phyloP scores from a whole-genome alignment of 2,888 invertebrate species.

The Hyppa rectilinea region DNA sequence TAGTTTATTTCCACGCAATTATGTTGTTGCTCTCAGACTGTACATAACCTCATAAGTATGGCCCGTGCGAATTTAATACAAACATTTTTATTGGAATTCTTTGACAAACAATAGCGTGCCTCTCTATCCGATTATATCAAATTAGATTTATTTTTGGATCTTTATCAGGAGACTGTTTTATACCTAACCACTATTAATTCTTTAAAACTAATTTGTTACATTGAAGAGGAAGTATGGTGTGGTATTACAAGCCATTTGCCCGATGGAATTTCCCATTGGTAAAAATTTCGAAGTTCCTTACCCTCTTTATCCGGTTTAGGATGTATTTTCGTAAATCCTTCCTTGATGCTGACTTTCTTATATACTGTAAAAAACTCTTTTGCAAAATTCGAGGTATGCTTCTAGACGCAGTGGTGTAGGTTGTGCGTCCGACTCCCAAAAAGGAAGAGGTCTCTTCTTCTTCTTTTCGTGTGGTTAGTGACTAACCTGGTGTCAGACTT shows the following conservation, averaged over 20 bases:
- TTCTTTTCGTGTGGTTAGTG: too few species aligned
- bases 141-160: constrained; percentile 10
- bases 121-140: constrained; percentile 4
- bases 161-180: not conserved
- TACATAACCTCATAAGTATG: constrained; percentile 7
- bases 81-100: constrained; percentile 27
- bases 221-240: not conserved
- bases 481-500: too few species aligned
- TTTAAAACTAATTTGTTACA: not conserved
- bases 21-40: not conserved
- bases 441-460: too few species aligned
- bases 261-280: not conserved
- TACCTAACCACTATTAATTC: too few species aligned
- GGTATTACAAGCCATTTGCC: not conserved
- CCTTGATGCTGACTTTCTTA: not conserved
- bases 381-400: not conserved
- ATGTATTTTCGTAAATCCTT: not conserved
- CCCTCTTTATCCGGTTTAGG: not conserved
- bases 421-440: too few species aligned
- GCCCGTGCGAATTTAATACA: constrained; percentile 10
- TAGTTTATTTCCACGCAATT: too few species aligned
- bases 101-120: constrained; percentile 26
- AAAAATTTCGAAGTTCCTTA: not conserved
- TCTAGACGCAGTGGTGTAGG: not conserved
- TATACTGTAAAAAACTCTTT: not conserved